Evolutionary conservation across 1,140 invertebrate genomes (phyloP).

Genomic region (Drosophila orena): DNA sequence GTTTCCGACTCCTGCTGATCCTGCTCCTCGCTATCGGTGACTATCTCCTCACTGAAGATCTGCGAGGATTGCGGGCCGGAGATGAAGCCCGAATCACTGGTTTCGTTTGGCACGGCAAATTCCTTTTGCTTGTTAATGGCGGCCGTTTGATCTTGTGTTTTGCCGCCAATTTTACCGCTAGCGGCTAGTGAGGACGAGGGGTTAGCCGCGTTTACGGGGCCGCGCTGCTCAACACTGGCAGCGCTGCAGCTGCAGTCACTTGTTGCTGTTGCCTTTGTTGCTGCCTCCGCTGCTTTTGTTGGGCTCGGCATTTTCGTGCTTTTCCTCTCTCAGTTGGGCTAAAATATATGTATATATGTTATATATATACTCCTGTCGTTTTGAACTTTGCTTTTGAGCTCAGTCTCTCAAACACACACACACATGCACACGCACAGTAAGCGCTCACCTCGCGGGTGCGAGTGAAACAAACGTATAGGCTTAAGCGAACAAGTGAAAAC

Average conservation of each 20-base stretch:
- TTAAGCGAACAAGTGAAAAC: conserved; percentile 63
- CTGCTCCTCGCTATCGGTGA: conserved; percentile 23
- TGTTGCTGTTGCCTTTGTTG: conserved; percentile 71
- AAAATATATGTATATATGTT: conserved; percentile 29
- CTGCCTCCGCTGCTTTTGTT: conserved; percentile 57
- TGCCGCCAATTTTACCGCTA: conserved; percentile 79
- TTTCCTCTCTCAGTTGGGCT: conserved; percentile 65
- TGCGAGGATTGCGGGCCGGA: conserved; percentile 77
- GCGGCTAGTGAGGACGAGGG: conserved; percentile 25
- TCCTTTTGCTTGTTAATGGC: conserved; percentile 69
- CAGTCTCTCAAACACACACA: conserved; percentile 28
- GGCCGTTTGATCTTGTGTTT: conserved; percentile 51
- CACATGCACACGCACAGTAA: conserved; percentile 25
- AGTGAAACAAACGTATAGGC: conserved; percentile 68
- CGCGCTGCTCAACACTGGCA: conserved; percentile 67
- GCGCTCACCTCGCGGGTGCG: conserved; percentile 57
- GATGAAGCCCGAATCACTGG: conserved; percentile 85
- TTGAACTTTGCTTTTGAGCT: conserved; percentile 60
- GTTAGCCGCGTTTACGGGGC: conserved; percentile 30
- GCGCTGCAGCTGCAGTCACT: conserved; percentile 56
- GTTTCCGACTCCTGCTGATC: conserved; percentile 20
- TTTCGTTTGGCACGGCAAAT: conserved; percentile 81
- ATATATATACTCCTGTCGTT: conserved; percentile 31
- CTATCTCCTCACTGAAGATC: conserved; percentile 68
- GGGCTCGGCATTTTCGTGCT: conserved; percentile 82